phyloP scores from a whole-genome alignment of 1,140 invertebrate species.

The Gonatopus flavifemur region DNA sequence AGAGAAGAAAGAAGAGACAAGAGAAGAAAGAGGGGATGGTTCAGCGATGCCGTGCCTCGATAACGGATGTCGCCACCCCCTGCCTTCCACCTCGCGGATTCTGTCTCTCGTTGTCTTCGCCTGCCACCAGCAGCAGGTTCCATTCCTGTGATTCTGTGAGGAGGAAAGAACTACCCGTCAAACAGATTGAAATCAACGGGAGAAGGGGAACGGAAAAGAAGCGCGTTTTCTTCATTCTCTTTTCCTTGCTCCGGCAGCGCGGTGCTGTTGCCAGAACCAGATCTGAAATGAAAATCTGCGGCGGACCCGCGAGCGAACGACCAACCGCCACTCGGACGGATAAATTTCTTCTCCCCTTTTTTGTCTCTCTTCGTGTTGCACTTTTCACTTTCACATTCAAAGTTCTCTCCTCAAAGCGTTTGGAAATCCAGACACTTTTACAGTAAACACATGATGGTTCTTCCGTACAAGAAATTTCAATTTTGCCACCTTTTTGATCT shows the following conservation, averaged over 20 bases:
- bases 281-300: conserved; percentile 47
- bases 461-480: no score
- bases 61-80: conserved; percentile 17
- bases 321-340: no score
- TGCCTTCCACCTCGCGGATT: conserved; percentile 1
- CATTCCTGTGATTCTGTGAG: neutral
- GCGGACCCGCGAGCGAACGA: conserved; percentile 17
- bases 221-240: conserved; percentile 35
- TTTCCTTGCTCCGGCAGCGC: conserved; percentile 6
- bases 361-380: no score
- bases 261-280: conserved; percentile 30
- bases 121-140: conserved; percentile 3
- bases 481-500: no score
- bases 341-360: no score
- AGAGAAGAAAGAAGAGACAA: conserved; percentile 6
- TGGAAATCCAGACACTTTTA: no score
- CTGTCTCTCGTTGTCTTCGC: conserved; percentile 32
- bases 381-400: no score
- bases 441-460: no score
- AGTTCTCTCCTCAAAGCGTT: no score
- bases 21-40: conserved; percentile 2
- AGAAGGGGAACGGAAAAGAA: neutral
- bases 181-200: conserved; percentile 40
- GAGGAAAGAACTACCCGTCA: conserved; percentile 21
- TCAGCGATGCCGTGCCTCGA: conserved; percentile 24